Conservation (phyloP, 2,888 invertebrate species). For the Melieria omissa region DNA sequence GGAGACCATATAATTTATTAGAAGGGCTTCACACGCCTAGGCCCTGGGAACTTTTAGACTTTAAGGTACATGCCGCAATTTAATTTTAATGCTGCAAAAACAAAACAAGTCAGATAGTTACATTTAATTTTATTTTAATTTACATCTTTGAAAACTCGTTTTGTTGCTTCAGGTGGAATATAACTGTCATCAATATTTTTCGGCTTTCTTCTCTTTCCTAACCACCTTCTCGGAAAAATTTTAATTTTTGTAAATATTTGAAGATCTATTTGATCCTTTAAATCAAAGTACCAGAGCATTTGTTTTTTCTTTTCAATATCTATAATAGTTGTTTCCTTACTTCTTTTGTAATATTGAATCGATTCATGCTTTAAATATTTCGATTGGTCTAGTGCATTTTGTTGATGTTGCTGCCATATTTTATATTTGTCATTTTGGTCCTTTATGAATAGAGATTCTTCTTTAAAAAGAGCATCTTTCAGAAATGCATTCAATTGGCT, state of each 20-base stretch:
- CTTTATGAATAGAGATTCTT: constrained; percentile 7
- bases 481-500: neutral
- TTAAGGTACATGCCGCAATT: neutral
- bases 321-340: constrained; percentile 70
- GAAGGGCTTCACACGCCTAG: too few species aligned
- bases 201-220: constrained; percentile 68
- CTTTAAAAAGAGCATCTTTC: neutral
- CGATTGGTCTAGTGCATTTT: constrained; percentile 71
- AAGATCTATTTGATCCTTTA: constrained; percentile 79
- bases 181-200: constrained; percentile 72
- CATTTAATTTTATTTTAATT: neutral
- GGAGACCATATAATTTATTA: too few species aligned
- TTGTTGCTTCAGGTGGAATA: constrained; percentile 76
- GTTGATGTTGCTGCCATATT: constrained; percentile 52
- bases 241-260: constrained; percentile 73
- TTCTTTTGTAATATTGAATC: constrained; percentile 65
- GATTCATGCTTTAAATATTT: constrained; percentile 61
- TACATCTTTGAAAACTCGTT: constrained; percentile 6
- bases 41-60: too few species aligned
- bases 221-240: constrained; percentile 65
- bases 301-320: constrained; percentile 71
- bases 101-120: neutral
- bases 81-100: neutral
- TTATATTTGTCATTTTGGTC: constrained; percentile 19
- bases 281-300: constrained; percentile 83